Percentiles rank a stretch among this genome's conserved stretches.
phyloP scores from a whole-genome alignment of 2,797 vertebrate species.

The Schizothorax lantsangensis region DNA sequence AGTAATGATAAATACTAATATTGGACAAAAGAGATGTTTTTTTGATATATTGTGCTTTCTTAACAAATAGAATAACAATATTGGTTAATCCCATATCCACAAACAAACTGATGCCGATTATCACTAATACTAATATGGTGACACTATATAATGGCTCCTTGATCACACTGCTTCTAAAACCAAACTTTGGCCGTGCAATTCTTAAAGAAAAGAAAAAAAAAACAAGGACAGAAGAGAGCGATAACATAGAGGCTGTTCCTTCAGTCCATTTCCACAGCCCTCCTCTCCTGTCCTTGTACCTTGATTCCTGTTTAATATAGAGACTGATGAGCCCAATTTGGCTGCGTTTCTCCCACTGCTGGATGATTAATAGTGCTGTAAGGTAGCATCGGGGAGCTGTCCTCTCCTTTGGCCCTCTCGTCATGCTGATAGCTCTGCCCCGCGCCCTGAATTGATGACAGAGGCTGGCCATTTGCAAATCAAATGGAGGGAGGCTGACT shows the following conservation, averaged over 20 bases:
- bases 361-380: slow-evolving; percentile 90
- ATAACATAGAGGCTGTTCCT: slow-evolving; percentile 42
- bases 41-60: not conserved
- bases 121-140: not conserved
- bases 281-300: slow-evolving; percentile 66
- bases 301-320: slow-evolving; percentile 83
- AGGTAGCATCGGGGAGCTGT: slow-evolving; percentile 84
- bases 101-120: not conserved
- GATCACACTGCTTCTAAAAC: not conserved
- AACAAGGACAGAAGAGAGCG: slow-evolving; percentile 8
- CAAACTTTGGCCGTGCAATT: not conserved
- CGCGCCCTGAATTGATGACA: slow-evolving; percentile 88
- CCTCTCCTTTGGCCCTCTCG: slow-evolving; percentile 67
- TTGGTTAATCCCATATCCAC: not conserved
- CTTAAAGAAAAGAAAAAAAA: not conserved
- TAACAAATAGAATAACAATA: not conserved
- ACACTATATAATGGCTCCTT: too few relatives aligned
- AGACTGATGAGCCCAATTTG: slow-evolving; percentile 91
- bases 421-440: slow-evolving; percentile 64
- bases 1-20: not conserved
- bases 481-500: slow-evolving; percentile 85
- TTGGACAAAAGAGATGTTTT: not conserved
- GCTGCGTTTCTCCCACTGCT: slow-evolving; percentile 79
- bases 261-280: slow-evolving; percentile 45
- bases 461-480: slow-evolving; percentile 90